Evolutionary conservation across 1,140 invertebrate species (phyloP).

Genomic region (Formica exsecta): DNA sequence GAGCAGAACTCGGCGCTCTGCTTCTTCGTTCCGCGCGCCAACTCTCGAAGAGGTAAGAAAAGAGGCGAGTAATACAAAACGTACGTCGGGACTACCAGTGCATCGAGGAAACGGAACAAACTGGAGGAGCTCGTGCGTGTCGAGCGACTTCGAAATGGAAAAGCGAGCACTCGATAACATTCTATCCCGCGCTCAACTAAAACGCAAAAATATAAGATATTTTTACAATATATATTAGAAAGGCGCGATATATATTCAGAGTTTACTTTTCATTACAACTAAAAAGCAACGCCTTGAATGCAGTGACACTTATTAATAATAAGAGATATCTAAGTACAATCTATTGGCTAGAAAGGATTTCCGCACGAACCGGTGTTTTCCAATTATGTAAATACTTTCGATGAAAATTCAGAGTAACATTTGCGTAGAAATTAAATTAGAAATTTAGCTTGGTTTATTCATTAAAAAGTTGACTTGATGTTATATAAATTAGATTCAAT

Average conservation of each 20-base stretch:
- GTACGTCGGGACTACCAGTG: constrained; percentile 46
- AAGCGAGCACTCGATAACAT: constrained; percentile 21
- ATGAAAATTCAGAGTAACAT: constrained; percentile 36
- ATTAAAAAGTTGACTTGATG: not conserved
- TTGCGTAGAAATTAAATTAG: not conserved
- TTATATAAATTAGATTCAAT: not conserved
- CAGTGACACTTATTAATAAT: too few relatives aligned
- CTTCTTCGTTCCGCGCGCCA: constrained; percentile 20
- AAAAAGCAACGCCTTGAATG: not conserved
- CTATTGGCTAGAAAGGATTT: not conserved
- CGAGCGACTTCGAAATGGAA: constrained; percentile 60
- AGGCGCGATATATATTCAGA: not conserved
- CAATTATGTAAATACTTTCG: constrained; percentile 19
- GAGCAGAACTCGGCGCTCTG: constrained; percentile 33
- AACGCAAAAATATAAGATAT: constrained; percentile 13
- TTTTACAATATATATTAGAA: not conserved
- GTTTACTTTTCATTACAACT: constrained; percentile 5
- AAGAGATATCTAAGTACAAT: constrained; percentile 4
- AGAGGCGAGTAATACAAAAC: constrained; percentile 51
- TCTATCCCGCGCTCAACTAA: constrained; percentile 27
- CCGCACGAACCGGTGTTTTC: not conserved
- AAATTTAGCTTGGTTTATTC: constrained; percentile 1
- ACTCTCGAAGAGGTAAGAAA: constrained; percentile 50
- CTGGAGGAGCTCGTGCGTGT: constrained; percentile 41
- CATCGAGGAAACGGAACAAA: constrained; percentile 56